Percentiles rank a stretch among this genome's conserved stretches.
phyloP scores from a whole-genome alignment of 2,113 vertebrate species.

The Petromus typicus region DNA sequence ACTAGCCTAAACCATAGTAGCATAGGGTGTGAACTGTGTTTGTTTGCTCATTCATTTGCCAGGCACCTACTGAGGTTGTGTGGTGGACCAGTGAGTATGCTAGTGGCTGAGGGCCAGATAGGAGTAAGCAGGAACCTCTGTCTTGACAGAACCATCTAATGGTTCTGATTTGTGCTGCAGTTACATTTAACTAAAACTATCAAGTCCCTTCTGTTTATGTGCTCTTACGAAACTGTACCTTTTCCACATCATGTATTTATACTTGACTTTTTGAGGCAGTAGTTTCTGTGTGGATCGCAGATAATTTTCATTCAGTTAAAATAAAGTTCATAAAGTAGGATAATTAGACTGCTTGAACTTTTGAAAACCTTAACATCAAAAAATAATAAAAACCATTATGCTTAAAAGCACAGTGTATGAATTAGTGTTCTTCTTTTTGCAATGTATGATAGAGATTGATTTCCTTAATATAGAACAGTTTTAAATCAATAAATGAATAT shows the following conservation, averaged over 20 bases:
- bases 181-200: not conserved
- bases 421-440: not conserved
- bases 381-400: not conserved
- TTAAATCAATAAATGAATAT: conserved; percentile 5
- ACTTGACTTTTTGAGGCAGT: not conserved
- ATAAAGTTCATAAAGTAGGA: conserved; percentile 7
- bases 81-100: not conserved
- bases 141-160: not conserved
- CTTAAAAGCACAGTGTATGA: conserved; percentile 43
- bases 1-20: not conserved
- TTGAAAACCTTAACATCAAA: conserved; percentile 19
- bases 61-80: not conserved
- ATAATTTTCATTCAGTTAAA: conserved; percentile 1
- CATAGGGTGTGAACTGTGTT: not conserved
- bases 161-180: not conserved
- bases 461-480: conserved; percentile 23
- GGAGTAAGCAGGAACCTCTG: not conserved
- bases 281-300: not conserved
- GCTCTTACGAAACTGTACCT: not conserved
- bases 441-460: conserved; percentile 13
- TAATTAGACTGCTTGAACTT: conserved; percentile 22
- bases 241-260: not conserved
- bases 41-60: not conserved
- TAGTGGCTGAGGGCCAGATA: not conserved
- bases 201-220: not conserved